Percentiles rank a stretch among this genome's conserved stretches.
phyloP scores from a whole-genome alignment of 2,113 vertebrate species.

The Phyllopteryx taeniolatus region DNA sequence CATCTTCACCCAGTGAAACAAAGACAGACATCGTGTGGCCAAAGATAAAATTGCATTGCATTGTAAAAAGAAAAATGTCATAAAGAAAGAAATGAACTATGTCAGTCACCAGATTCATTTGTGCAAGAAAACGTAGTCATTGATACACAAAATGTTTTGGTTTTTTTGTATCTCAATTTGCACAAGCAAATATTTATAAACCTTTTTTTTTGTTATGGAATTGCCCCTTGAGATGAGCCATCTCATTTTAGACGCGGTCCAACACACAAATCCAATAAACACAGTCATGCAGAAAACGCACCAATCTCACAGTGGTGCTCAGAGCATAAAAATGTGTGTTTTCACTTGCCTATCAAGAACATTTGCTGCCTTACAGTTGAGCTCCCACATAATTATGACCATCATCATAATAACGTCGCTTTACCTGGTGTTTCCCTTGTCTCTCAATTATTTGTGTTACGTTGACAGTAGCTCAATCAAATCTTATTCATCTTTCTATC shows the following conservation, averaged over 20 bases:
- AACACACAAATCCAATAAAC: too few species aligned
- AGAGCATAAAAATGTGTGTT: not conserved
- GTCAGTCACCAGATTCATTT: too few species aligned
- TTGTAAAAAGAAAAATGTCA: too few species aligned
- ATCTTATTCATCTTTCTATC: slow-evolving; percentile 18
- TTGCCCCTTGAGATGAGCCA: too few species aligned
- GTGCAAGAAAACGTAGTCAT: too few species aligned
- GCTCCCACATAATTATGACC: not conserved
- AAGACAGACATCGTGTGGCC: too few species aligned
- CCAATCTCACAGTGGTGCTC: slow-evolving; percentile 18
- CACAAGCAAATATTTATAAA: slow-evolving; percentile 23
- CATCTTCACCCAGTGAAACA: too few species aligned
- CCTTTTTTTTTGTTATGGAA: too few species aligned
- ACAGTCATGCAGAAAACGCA: slow-evolving; percentile 39
- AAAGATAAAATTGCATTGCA: too few species aligned
- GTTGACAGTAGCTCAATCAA: not conserved
- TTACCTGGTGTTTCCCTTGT: not conserved
- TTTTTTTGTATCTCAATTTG: slow-evolving; percentile 17
- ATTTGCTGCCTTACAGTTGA: not conserved
- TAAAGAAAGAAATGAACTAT: too few species aligned
- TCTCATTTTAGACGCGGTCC: too few species aligned
- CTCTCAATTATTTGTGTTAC: not conserved
- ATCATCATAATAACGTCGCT: not conserved
- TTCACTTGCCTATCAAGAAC: not conserved
- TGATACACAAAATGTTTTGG: not conserved